These are phyloP conservation scores for Ptilorrhoa leucosticta DNA, from an alignment of 2,113 vertebrate genomes.

Conservation along the genomic window DNA sequence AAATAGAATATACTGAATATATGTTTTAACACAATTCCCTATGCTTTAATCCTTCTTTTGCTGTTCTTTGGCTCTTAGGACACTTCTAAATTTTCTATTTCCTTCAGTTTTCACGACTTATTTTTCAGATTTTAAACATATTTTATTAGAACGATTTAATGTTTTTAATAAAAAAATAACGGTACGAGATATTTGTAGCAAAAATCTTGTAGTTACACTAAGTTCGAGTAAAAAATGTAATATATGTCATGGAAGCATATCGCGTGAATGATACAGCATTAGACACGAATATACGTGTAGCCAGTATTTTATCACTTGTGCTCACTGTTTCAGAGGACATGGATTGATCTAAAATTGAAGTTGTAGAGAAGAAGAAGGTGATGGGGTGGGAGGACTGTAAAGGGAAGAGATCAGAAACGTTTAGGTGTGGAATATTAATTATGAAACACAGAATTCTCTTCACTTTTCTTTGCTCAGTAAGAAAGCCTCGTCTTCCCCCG, in stretches of 20 bases:
- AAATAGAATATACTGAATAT: neutral
- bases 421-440: slow-evolving; percentile 60
- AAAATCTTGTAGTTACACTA: neutral
- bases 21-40: neutral
- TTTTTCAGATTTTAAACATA: neutral
- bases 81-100: neutral
- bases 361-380: neutral
- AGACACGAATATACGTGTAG: neutral
- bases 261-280: neutral
- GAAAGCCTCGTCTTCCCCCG: neutral
- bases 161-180: neutral
- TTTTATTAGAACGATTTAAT: neutral
- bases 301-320: neutral
- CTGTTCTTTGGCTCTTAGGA: neutral
- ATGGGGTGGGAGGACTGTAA: neutral
- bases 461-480: slow-evolving; percentile 2
- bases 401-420: neutral
- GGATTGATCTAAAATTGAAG: neutral
- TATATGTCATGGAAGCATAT: neutral
- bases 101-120: neutral
- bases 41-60: neutral
- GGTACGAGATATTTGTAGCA: neutral
- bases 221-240: neutral
- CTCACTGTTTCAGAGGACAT: neutral
- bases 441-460: slow-evolving; percentile 53